Evolutionary conservation across 2,113 vertebrate species (phyloP), one percentile per base, ranked within the genome.

Genomic region (Symphodus melops): DNA sequence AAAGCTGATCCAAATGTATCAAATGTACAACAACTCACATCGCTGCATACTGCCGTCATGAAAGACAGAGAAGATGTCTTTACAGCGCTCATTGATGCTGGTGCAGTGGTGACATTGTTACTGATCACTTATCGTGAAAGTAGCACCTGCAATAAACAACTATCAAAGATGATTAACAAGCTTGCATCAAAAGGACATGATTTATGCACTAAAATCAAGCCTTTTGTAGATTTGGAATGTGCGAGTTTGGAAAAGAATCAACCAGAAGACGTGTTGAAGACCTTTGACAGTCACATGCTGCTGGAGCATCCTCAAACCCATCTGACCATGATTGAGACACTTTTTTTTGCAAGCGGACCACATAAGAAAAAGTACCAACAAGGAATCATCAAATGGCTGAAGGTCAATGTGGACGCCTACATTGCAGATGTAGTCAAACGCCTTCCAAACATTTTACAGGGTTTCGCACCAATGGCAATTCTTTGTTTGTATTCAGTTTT

Each of bases 401-500:
- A 81, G 33, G 72, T 91, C 10, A 85, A 79, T 12, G 1, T 70
- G 14, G 63, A 86, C 19, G 1, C 25, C 0, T 91, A 92, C 0
- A 75, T 91, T 63, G 11, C 8, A 3, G 2, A 56, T 28, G 20
- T 61, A 9, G 68, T 67, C 10, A 59, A 37, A 3, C 88, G 90
- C 0, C 72, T 93, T 42, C 42, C 84, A 72, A 83, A n/a, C 3
- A 86, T 93, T 21, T 0, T 16, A 2, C 0, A 39, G 4, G 0
- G 0, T 2, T 0, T 28, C 0, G 0, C 70, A 0, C 0, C 0
- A 0, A n/a, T n/a, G 0, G 0, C 0, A 10, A 44, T 74, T 52
- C 0, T 1, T 4, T 70, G 48, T 68, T 74, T 92, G 17, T 0
- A 62, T 73, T 6, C n/a, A 56, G 75, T 86, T 1, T 78, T 90